Base-by-base conservation (phyloP, 2,888 invertebrate genomes). In the Xestia sexstrigata region DNA sequence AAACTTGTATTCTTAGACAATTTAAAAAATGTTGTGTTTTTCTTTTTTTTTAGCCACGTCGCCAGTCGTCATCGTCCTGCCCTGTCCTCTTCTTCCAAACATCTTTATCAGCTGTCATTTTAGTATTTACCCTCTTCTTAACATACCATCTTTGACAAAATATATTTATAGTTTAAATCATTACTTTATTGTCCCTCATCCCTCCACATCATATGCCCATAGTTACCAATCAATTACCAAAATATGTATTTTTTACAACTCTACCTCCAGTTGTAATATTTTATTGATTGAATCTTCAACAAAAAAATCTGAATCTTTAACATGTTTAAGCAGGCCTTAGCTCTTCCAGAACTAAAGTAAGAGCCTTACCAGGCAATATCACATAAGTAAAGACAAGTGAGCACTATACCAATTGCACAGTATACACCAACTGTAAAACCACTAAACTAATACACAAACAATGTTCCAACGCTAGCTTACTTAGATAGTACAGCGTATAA, bases 401-500 rank as follows among this genome's bases (percentile, higher is more conserved):
- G 6, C 26, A 39, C 8, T 26, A n/a, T 52, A 74, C 35, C 26
- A 26, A 62, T 23, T 47, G n/a, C 55, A 30, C 55, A 68, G n/a
- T 42, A 20, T 60, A 55, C 47, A 58, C 66, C 62, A 81, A 70
- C 84, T 81, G 66, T 11, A 66, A 85, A 82, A 76, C 83, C 78
- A 70, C 82, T 55, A 82, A 83, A 83, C 82, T 76, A 70, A 73
- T 76, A 86, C 55, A 73, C 70, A 86, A 83, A 86, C 70, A 75
- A 67, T 69, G 63, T 73, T 70, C 67, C 70, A 67, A 55, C 71
- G 78, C 71, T 70, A 79, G 83, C 81, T 85, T 87, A 79, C 73
- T 82, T 81, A 79, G 83, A 75, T 78, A 76, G 77, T 76, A 80
- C 86, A 82, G 86, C 82, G 83, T 86, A 85, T 87, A 87, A 87